Evolutionary conservation across 2,888 invertebrate species (phyloP), one percentile per base, ranked within the genome.

Genomic region (Lasioglossum figueresi): DNA sequence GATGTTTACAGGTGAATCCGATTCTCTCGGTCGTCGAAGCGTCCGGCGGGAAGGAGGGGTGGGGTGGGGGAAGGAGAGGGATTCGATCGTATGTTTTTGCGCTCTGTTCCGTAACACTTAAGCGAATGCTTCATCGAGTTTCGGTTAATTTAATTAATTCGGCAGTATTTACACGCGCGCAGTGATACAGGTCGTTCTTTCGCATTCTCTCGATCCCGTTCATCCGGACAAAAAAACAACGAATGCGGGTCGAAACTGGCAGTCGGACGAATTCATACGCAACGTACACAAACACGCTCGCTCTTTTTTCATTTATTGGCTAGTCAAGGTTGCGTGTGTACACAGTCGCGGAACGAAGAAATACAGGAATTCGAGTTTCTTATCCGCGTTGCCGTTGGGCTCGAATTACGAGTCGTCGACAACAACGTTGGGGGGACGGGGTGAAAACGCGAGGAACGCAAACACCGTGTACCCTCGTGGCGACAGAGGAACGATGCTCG

Each of bases 161-260:
- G 84, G 80, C 84, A 76, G 79, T 89, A 90, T 89, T 89, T 89
- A 89, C 90, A 89, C 81, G 73, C 74, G 66, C 70, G 45, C 76
- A 71, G 43, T n/a, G 56, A 31, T 63, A 16, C 63, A 72, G 68
- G n/a, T 71, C 27, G 52, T 43, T 71, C 48, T 19, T 27, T 70
- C 31, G 34, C 77, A 40, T 75, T 52, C 59, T 27, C 70, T 75
- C 78, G 31, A 37, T 43, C 37, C 37, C 72, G 34, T 27, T 45
- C 31, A 34, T 52, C 34, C 76, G 56, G n/a, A 12, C n/a, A n/a
- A 56, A 1, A n/a, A 12, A 23, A 23, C 0, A 56, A 43, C 78
- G 70, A 40, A 78, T 48, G 68, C 82, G 76, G n/a, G 68, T 78
- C 79, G 81, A 84, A 86, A 88, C 84, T 82, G 90, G 56, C 88